Conservation (phyloP, 1,140 invertebrate genomes). For the Metopolophium dirhodum region DNA sequence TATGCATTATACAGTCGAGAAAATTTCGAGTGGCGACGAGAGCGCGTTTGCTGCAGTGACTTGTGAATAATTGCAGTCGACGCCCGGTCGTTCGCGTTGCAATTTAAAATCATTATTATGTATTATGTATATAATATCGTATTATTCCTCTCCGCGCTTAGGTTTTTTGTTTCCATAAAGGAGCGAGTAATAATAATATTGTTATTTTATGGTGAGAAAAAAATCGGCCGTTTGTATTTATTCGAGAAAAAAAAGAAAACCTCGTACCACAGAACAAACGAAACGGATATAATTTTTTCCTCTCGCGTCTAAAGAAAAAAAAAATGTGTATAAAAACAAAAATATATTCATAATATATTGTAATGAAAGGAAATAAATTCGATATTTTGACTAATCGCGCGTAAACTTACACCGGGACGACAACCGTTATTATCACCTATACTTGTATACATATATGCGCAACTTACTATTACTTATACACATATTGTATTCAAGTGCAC, state of each 20-base stretch:
- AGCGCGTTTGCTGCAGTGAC: neutral
- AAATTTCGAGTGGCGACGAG: neutral
- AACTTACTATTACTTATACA: no score
- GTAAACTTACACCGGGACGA: neutral
- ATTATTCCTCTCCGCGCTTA: neutral
- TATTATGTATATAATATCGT: neutral
- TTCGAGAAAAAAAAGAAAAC: neutral
- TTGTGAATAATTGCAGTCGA: conserved; percentile 7
- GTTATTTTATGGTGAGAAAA: neutral
- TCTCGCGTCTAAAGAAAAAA: neutral
- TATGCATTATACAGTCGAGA: neutral
- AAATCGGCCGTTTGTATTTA: neutral
- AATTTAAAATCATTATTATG: neutral
- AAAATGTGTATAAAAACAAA: neutral
- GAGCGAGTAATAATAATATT: neutral
- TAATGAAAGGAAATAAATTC: neutral
- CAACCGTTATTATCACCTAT: neutral
- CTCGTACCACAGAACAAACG: neutral
- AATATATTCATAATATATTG: neutral
- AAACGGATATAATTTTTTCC: neutral
- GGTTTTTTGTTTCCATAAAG: neutral
- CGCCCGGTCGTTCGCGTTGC: neutral
- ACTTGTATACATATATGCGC: neutral
- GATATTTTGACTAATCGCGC: neutral
- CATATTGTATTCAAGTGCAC: neutral